Evolutionary conservation across 2,888 invertebrate species (phyloP), one percentile per base, ranked within the genome.

Genomic region (Julus scandinavius): DNA sequence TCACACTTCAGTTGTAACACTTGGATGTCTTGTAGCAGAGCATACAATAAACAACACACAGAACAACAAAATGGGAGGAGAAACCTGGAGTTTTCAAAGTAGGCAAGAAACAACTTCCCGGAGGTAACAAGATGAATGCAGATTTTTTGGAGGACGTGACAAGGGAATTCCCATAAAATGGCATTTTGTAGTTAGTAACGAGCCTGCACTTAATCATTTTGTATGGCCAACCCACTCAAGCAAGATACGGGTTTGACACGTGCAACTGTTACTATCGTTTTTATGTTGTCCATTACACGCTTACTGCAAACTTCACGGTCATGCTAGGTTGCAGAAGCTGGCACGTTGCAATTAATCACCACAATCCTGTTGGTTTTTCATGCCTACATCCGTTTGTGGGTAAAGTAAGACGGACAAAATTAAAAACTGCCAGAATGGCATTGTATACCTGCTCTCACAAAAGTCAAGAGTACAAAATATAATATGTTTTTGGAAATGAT

Each of bases 241-340:
- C 63, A 15, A n/a, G 63, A 63, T n/a, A 20, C 63, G 6, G 20
- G 63, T 63, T 63, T 3, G 63, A 63, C 63, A 20, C 63, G n/a
- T 63, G 63, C 63, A 63, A 63, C 63, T 63, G 63, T 63, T 20
- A 63, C 6, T 20, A 5, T n/a, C 15, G 11, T 63, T 63, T 63
- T 11, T 63, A 20, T 5, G 63, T 9, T 63, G 3, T 4, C 63
- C 63, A 63, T 63, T 63, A 3, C 63, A 63, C 20, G 63, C 63
- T 63, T n/a, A 20, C 20, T 63, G 63, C n/a, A 63, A 63, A 63
- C 63, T 63, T 63, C 63, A 63, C 63, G 63, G 63, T 63, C 63
- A 63, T 63, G 63, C 63, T 63, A 63, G 63, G 63, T 63, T 63
- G 63, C 63, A 63, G 63, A n/a, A 63, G 63, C 63, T 63, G 20